These are phyloP conservation scores for Solenopsis invicta DNA, from an alignment of 1,140 invertebrate species.

Conservation along the genomic window DNA sequence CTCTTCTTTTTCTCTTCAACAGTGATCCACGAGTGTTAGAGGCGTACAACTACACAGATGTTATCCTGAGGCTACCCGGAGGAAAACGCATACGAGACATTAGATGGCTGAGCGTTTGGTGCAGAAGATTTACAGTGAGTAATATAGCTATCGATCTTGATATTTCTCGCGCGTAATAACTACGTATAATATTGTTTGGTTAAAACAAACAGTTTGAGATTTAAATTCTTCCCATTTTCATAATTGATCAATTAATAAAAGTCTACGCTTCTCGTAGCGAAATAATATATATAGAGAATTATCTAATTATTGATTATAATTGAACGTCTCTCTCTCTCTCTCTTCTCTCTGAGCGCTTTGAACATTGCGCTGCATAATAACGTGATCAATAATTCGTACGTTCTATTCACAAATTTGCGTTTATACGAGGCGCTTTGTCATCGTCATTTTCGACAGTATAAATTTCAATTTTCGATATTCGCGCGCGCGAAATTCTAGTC, in stretches of 20 bases:
- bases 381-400: background rate
- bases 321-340: background rate
- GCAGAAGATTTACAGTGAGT: conserved; percentile 95
- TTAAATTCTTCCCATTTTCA: background rate
- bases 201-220: background rate
- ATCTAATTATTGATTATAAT: background rate
- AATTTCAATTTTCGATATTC: conserved; percentile 37
- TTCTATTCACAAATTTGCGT: background rate
- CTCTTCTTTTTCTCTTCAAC: conserved; percentile 81
- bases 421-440: background rate
- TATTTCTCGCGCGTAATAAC: background rate
- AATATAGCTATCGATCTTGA: conserved; percentile 22
- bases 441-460: background rate
- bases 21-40: conserved; percentile 93
- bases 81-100: conserved; percentile 95
- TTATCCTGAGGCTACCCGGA: conserved; percentile 93
- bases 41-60: conserved; percentile 92
- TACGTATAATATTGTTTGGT: background rate
- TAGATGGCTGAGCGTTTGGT: conserved; percentile 96
- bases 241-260: conserved; percentile 28
- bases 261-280: background rate
- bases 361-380: background rate
- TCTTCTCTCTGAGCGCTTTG: background rate
- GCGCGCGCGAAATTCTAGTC: conserved; percentile 48
- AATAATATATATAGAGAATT: background rate